Evolutionary conservation across 2,888 invertebrate genomes (phyloP).

Genomic region (Odontothrips loti): DNA sequence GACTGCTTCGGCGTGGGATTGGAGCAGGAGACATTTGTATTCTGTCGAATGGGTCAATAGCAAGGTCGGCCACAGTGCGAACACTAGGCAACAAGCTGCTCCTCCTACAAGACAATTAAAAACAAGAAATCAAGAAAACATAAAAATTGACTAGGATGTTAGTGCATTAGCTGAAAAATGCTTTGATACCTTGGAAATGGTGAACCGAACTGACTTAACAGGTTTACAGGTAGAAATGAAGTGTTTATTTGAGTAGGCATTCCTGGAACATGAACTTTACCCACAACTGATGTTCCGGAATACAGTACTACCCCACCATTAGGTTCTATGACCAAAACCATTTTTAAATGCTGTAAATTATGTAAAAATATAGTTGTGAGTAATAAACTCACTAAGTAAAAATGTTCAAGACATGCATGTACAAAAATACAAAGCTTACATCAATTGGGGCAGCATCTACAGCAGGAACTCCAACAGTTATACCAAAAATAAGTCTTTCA

Average conservation of each 20-base stretch:
- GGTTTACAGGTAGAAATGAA: conserved; percentile 46
- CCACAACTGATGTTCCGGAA: conserved; percentile 74
- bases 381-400: not conserved
- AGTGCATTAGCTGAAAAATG: not conserved
- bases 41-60: not conserved
- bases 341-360: conserved; percentile 59
- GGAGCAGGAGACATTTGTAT: conserved; percentile 43
- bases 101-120: not conserved
- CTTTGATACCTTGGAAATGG: not conserved
- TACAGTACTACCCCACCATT: conserved; percentile 75
- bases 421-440: conserved; percentile 47
- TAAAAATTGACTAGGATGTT: not conserved
- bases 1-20: conserved; percentile 61
- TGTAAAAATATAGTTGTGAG: conserved; percentile 29
- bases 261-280: conserved; percentile 77
- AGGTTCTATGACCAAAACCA: conserved; percentile 79
- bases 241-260: conserved; percentile 46
- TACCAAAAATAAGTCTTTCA: conserved; percentile 68
- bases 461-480: conserved; percentile 66
- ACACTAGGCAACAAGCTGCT: not conserved
- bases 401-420: too few relatives aligned
- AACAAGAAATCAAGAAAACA: not conserved
- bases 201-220: conserved; percentile 48
- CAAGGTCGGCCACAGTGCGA: not conserved
- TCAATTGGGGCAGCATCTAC: conserved; percentile 79